Percentiles rank a stretch among this genome's conserved stretches.
These are phyloP conservation scores for Malacoraja senta DNA, from an alignment of 2,797 vertebrate genomes.

Conservation along the genomic window DNA sequence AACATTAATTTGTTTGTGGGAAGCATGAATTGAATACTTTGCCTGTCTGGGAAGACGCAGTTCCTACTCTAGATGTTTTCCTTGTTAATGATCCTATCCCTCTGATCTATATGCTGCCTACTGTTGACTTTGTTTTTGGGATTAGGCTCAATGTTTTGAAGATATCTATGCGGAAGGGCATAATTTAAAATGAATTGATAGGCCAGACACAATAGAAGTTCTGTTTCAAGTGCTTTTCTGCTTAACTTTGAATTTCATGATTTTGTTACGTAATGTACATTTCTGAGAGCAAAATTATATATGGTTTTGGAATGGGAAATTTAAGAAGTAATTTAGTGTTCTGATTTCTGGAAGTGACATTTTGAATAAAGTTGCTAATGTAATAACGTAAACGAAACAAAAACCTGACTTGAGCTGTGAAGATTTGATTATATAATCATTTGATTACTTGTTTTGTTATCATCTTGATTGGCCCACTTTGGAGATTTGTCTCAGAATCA, in stretches of 20 bases:
- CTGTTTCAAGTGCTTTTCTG: not conserved
- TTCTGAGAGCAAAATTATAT: not conserved
- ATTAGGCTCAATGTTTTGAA: not conserved
- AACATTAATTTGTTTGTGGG: too few species aligned
- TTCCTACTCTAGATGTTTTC: too few species aligned
- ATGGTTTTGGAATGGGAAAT: not conserved
- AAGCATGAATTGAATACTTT: too few species aligned
- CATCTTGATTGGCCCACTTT: too few species aligned
- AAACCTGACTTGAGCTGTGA: not conserved
- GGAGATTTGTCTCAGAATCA: not conserved
- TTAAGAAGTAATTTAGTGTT: not conserved
- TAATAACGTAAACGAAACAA: not conserved
- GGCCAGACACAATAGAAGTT: not conserved
- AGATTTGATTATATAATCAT: not conserved
- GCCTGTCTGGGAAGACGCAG: too few species aligned
- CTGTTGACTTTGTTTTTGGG: too few species aligned
- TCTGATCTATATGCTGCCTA: too few species aligned
- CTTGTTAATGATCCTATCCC: too few species aligned
- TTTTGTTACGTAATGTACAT: not conserved
- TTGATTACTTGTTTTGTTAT: not conserved
- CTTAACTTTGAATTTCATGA: not conserved
- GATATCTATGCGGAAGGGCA: not conserved
- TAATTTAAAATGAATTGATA: not conserved
- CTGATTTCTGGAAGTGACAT: not conserved
- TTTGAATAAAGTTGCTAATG: not conserved